Percentiles rank a stretch among this genome's conserved stretches.
phyloP scores from a whole-genome alignment of 2,113 vertebrate species.

The Grus americana region DNA sequence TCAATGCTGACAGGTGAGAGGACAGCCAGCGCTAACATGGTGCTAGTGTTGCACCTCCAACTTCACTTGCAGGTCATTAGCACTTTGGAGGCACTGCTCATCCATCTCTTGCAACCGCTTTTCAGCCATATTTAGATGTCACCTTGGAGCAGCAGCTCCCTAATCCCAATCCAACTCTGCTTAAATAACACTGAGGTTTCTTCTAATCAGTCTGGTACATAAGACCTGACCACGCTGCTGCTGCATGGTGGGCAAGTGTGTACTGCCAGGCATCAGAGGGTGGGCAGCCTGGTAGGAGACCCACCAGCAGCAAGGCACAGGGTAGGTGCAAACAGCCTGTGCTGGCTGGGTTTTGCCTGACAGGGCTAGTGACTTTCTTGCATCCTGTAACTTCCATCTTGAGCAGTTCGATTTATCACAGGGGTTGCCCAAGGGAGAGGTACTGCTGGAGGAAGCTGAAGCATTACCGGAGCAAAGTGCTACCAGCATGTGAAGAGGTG shows the following conservation, averaged over 20 bases:
- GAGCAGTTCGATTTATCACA: background rate
- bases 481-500: background rate
- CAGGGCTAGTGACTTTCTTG: background rate
- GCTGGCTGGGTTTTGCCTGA: background rate
- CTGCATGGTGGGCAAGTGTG: fast-evolving
- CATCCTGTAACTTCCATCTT: background rate
- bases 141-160: background rate
- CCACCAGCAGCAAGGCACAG: background rate
- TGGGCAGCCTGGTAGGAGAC: background rate
- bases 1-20: background rate
- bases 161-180: too few species aligned
- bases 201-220: background rate
- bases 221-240: background rate
- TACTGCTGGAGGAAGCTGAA: background rate
- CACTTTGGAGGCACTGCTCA: background rate
- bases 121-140: background rate
- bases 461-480: background rate
- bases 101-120: background rate
- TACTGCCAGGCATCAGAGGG: too few species aligned
- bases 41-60: fast-evolving
- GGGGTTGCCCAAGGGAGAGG: background rate
- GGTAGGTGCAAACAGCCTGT: background rate
- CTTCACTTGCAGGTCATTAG: background rate
- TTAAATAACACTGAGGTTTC: background rate
- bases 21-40: background rate